phyloP scores from a whole-genome alignment of 1,140 invertebrate genomes.

The Hylaeus anthracinus region DNA sequence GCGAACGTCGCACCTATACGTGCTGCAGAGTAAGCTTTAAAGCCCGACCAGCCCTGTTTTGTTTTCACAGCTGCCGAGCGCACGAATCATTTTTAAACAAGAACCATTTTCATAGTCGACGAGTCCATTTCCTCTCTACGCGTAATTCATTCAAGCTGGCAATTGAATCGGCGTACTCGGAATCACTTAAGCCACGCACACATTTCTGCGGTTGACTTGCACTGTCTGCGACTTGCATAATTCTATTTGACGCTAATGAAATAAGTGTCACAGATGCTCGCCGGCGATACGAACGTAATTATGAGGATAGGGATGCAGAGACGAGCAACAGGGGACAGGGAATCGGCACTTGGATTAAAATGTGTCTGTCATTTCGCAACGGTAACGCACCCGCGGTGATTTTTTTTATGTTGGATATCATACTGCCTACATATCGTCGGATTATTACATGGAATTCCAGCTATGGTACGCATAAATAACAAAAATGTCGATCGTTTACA shows the following conservation, averaged over 20 bases:
- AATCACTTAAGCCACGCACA: slow-evolving; percentile 51
- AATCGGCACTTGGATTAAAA: slow-evolving; percentile 54
- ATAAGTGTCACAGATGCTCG: slow-evolving; percentile 57
- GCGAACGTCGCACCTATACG: too few relatives aligned
- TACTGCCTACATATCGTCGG: too few relatives aligned
- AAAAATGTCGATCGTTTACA: too few relatives aligned
- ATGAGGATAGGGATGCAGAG: slow-evolving; percentile 46
- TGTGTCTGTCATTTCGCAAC: slow-evolving; percentile 4
- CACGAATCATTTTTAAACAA: neutral
- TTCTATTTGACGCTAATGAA: slow-evolving; percentile 62
- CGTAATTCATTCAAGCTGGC: slow-evolving; percentile 53
- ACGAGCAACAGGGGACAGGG: slow-evolving; percentile 12
- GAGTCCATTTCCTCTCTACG: slow-evolving; percentile 34
- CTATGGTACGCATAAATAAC: too few relatives aligned
- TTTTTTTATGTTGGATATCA: too few relatives aligned
- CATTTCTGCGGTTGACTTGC: slow-evolving; percentile 25
- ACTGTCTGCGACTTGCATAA: slow-evolving; percentile 57
- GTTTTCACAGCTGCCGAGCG: too few relatives aligned
- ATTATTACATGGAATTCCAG: too few relatives aligned
- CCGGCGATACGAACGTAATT: slow-evolving; percentile 54
- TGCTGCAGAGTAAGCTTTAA: too few relatives aligned
- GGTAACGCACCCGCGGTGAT: too few relatives aligned
- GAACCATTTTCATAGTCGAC: slow-evolving; percentile 21
- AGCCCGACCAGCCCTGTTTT: too few relatives aligned
- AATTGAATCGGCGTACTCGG: slow-evolving; percentile 61